These are phyloP conservation scores for Andrena minutula DNA, from an alignment of 2,888 invertebrate genomes.

Conservation along the genomic window DNA sequence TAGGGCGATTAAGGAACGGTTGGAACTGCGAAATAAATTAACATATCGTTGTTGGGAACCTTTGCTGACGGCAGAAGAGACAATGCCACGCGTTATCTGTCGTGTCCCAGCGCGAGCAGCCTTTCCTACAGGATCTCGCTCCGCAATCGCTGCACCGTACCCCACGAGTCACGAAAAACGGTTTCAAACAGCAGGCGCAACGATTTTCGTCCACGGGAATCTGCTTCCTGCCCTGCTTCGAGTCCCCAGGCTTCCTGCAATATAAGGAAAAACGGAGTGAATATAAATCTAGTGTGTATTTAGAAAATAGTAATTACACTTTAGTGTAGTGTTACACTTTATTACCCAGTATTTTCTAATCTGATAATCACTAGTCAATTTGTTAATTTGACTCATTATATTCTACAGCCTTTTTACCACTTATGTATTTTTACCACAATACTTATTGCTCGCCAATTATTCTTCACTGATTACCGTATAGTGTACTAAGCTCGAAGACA, in stretches of 20 bases:
- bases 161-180: slow-evolving; percentile 76
- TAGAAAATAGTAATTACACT: neutral
- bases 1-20: neutral
- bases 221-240: slow-evolving; percentile 44
- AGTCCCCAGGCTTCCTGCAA: slow-evolving; percentile 74
- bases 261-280: neutral
- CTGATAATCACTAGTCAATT: neutral
- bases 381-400: neutral
- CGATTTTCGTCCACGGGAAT: slow-evolving; percentile 71
- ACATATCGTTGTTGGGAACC: slow-evolving; percentile 66
- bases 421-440: too few species aligned
- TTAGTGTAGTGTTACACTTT: neutral
- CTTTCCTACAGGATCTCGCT: slow-evolving; percentile 77
- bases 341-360: neutral
- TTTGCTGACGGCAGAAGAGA: slow-evolving; percentile 81
- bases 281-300: too few species aligned
- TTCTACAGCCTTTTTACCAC: neutral
- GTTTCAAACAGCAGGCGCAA: slow-evolving; percentile 82
- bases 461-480: neutral
- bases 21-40: slow-evolving; percentile 3
- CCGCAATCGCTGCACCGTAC: slow-evolving; percentile 80
- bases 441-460: neutral
- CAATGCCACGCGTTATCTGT: slow-evolving; percentile 79
- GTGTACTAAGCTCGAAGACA: neutral
- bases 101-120: slow-evolving; percentile 80